Conservation (phyloP, 1,140 invertebrate species). For the Maniola jurtina region DNA sequence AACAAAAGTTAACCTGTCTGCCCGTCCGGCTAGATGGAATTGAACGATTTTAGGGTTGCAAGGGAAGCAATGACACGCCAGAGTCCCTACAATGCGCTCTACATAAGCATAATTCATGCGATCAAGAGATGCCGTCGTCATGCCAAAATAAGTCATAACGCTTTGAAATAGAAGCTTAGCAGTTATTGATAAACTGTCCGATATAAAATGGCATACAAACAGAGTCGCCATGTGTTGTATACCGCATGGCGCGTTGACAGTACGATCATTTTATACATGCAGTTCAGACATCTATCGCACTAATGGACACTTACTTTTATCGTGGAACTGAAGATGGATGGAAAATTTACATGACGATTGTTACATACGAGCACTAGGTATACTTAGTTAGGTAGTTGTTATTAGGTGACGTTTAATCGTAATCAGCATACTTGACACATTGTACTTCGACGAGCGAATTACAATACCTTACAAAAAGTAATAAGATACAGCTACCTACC, state of each 20-base stretch:
- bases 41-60: slow-evolving; percentile 73
- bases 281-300: slow-evolving; percentile 38
- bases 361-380: not conserved
- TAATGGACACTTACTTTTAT: slow-evolving; percentile 26
- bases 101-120: slow-evolving; percentile 22
- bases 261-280: slow-evolving; percentile 53
- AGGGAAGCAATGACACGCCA: slow-evolving; percentile 71
- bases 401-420: too few relatives aligned
- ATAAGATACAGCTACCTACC: too few relatives aligned
- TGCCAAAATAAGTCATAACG: slow-evolving; percentile 23
- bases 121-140: slow-evolving; percentile 8
- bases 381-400: too few relatives aligned
- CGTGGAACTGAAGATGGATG: not conserved
- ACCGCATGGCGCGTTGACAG: slow-evolving; percentile 66
- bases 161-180: slow-evolving; percentile 15
- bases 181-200: slow-evolving; percentile 3
- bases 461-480: too few relatives aligned
- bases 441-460: too few relatives aligned
- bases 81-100: slow-evolving; percentile 56
- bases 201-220: slow-evolving; percentile 24
- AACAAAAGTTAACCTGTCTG: slow-evolving; percentile 77
- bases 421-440: too few relatives aligned
- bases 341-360: not conserved
- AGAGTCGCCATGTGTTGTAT: slow-evolving; percentile 63
- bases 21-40: slow-evolving; percentile 60